Evolutionary conservation across 2,113 vertebrate genomes (phyloP).

Genomic region (Dryoscopus gambensis): DNA sequence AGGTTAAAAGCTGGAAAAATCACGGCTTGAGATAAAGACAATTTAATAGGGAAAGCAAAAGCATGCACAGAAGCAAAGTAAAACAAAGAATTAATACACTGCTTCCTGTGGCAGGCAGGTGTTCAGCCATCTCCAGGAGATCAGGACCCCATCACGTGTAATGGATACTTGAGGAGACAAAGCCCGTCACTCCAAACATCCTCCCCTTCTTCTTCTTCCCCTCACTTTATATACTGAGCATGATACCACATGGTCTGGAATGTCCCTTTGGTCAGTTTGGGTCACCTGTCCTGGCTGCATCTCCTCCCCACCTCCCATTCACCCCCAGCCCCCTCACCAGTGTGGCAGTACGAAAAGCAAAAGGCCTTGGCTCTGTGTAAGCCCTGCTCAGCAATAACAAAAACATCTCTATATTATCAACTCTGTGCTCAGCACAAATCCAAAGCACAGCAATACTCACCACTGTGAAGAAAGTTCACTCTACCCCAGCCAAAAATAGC

Average conservation of each 20-base stretch:
- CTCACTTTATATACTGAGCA: background rate
- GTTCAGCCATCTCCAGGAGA: background rate
- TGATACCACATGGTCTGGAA: background rate
- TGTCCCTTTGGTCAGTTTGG: background rate
- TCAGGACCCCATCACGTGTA: background rate
- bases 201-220: background rate
- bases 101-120: background rate
- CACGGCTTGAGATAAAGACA: background rate
- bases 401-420: background rate
- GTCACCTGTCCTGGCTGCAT: background rate
- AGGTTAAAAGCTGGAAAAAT: background rate
- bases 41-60: background rate
- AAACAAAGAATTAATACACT: background rate
- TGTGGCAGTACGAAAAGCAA: accelerated
- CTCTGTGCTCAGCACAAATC: background rate
- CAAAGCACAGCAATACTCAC: background rate
- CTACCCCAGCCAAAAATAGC: background rate
- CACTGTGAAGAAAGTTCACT: background rate
- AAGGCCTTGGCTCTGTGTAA: background rate
- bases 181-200: background rate
- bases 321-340: background rate
- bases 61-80: background rate
- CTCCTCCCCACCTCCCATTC: background rate
- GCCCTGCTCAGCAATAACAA: background rate
- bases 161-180: background rate